Evolutionary conservation across 2,797 vertebrate genomes (phyloP).

Genomic region (Carapus acus): DNA sequence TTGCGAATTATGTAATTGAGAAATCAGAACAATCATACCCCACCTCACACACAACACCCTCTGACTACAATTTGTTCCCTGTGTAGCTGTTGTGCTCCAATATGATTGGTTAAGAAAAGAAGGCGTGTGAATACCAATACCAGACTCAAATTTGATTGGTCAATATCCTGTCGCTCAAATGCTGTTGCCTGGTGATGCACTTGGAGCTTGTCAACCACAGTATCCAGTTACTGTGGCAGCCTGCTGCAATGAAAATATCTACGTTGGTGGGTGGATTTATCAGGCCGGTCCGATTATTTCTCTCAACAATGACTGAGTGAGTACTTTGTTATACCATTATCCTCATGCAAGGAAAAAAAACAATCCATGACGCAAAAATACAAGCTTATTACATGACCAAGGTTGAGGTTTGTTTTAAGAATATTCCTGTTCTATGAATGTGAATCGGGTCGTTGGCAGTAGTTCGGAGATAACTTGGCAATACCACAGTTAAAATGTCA

Average conservation of each 20-base stretch:
- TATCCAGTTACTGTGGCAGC: slow-evolving; percentile 67
- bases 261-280: slow-evolving; percentile 63
- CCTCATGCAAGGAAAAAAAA: not conserved
- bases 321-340: slow-evolving; percentile 42
- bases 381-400: slow-evolving; percentile 6
- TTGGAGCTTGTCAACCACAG: slow-evolving; percentile 66
- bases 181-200: slow-evolving; percentile 64
- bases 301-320: slow-evolving; percentile 60
- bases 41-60: slow-evolving; percentile 58
- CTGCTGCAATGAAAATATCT: slow-evolving; percentile 69
- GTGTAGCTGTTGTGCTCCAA: not conserved
- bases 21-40: slow-evolving; percentile 66
- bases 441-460: slow-evolving; percentile 20
- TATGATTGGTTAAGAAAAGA: slow-evolving; percentile 55
- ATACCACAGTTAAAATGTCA: not conserved
- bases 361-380: not conserved
- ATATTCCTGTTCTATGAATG: slow-evolving; percentile 32
- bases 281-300: slow-evolving; percentile 50
- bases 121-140: slow-evolving; percentile 25
- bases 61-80: slow-evolving; percentile 38
- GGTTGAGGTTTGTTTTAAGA: slow-evolving; percentile 40
- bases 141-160: slow-evolving; percentile 49
- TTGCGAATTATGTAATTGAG: slow-evolving; percentile 64
- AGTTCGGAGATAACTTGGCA: slow-evolving; percentile 10
- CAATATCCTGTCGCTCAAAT: slow-evolving; percentile 49